A percentile compares a stretch with the other conserved stretches of the same genome.
Conservation (phyloP, 2,797 vertebrate species). For the Pteronotus mesoamericanus region DNA sequence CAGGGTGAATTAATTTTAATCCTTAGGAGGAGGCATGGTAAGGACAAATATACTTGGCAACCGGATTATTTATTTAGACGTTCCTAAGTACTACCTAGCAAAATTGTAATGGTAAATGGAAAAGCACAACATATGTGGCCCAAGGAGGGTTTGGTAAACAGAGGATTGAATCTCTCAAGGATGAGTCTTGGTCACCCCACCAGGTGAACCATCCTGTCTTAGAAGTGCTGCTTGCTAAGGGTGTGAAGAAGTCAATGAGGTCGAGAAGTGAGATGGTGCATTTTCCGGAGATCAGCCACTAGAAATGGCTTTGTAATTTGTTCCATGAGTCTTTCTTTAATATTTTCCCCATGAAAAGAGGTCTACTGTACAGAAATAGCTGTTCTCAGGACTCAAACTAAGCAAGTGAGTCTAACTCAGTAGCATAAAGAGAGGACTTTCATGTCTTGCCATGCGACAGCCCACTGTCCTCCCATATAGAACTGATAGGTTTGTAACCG, state of each 20-base stretch:
- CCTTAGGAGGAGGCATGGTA: not conserved
- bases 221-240: not conserved
- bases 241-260: not conserved
- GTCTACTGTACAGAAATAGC: not conserved
- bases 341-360: not conserved
- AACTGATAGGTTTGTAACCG: not conserved
- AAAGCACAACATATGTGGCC: not conserved
- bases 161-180: not conserved
- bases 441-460: not conserved
- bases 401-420: not conserved
- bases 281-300: not conserved
- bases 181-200: not conserved
- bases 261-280: not conserved
- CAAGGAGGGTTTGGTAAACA: not conserved
- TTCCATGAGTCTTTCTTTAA: not conserved
- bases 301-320: not conserved
- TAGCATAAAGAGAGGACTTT: not conserved
- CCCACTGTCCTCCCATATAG: not conserved
- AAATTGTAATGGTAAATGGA: not conserved
- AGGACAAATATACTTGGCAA: not conserved
- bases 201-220: not conserved
- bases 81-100: not conserved
- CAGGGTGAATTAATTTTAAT: not conserved
- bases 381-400: not conserved
- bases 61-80: not conserved